A percentile compares a stretch with the other conserved stretches of the same genome.
Evolutionary conservation across 1,140 invertebrate genomes (phyloP).

Genomic region (Armadillidium nasatum): DNA sequence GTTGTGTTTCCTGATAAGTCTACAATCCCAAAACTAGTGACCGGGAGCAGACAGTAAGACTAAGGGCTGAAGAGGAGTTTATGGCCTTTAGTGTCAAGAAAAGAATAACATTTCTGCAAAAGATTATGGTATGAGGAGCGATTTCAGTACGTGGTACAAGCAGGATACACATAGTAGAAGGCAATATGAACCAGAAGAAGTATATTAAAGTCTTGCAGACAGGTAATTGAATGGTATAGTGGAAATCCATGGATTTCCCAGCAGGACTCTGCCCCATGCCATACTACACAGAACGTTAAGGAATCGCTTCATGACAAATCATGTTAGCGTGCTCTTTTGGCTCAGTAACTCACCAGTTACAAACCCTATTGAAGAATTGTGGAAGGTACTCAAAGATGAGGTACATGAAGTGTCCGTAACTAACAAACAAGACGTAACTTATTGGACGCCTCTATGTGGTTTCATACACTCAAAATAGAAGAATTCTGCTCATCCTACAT

Average conservation of each 20-base stretch:
- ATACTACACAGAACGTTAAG: conserved; percentile 41
- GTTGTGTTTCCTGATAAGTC: conserved; percentile 14
- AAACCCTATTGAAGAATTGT: background rate
- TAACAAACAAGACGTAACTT: conserved; percentile 3
- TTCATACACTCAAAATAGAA: background rate
- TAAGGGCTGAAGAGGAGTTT: background rate
- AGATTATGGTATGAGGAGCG: conserved; percentile 41
- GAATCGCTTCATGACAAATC: background rate
- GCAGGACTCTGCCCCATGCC: conserved; percentile 35
- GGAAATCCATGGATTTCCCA: background rate
- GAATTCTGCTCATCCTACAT: too few relatives aligned
- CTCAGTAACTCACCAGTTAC: background rate
- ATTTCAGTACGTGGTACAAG: conserved; percentile 36
- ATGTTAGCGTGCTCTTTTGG: background rate
- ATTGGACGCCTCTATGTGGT: conserved; percentile 1
- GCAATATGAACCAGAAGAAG: conserved; percentile 36
- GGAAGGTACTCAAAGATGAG: conserved; percentile 1
- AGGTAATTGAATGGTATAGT: conserved; percentile 33
- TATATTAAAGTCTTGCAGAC: conserved; percentile 25
- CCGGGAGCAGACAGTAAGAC: background rate
- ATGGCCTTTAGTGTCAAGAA: background rate
- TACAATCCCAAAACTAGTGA: background rate
- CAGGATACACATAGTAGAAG: conserved; percentile 39
- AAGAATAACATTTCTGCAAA: background rate
- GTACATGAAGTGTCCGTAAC: conserved; percentile 1